phyloP scores from a whole-genome alignment of 2,113 vertebrate species.

The Oophaga pumilio region DNA sequence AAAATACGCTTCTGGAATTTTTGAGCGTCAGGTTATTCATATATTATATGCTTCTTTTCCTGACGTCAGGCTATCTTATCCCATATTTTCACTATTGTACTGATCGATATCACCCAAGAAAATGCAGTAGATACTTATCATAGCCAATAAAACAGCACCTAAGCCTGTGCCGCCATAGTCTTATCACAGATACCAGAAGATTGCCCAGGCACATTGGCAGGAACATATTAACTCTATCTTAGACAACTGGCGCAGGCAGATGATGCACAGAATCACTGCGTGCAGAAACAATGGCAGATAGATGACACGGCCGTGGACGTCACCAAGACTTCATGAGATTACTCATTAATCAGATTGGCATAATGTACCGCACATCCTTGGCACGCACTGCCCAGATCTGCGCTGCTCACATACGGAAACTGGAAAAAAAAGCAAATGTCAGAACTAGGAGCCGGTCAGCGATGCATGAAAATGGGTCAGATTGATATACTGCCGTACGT shows the following conservation, averaged over 20 bases:
- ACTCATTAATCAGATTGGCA: slow-evolving; percentile 47
- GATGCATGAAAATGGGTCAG: not conserved
- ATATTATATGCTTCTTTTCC: no score
- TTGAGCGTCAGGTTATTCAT: no score
- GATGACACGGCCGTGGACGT: not conserved
- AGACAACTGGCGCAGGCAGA: not conserved
- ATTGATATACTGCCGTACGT: not conserved
- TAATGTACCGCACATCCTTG: slow-evolving; percentile 16
- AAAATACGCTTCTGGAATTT: no score
- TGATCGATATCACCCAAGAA: not conserved
- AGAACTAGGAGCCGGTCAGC: not conserved
- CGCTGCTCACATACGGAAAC: not conserved
- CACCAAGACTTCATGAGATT: slow-evolving; percentile 21
- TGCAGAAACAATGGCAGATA: not conserved
- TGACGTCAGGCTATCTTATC: no score
- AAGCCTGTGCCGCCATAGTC: not conserved
- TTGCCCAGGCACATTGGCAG: not conserved
- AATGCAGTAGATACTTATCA: not conserved
- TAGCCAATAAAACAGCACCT: not conserved
- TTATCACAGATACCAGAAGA: not conserved
- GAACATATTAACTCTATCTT: slow-evolving; percentile 7
- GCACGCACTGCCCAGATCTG: not conserved
- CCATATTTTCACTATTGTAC: no score
- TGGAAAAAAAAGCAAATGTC: not conserved
- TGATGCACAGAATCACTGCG: not conserved